Evolutionary conservation across 2,113 vertebrate genomes (phyloP).

Genomic region (Plecturocebus donacophilus): DNA sequence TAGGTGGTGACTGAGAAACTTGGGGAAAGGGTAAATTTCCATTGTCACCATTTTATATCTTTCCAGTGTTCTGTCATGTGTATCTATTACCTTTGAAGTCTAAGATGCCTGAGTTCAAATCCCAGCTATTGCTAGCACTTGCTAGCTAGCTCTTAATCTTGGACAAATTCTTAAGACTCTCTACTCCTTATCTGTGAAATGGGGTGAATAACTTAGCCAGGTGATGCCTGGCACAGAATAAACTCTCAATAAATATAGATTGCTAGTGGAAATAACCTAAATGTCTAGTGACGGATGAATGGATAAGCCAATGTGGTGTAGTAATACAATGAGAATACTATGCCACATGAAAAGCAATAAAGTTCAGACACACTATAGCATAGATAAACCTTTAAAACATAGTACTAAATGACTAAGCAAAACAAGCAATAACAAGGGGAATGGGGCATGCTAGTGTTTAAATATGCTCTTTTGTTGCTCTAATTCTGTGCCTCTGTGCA

Average conservation of each 20-base stretch:
- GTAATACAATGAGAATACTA: too few relatives aligned
- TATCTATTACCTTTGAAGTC: not conserved
- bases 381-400: too few relatives aligned
- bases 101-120: not conserved
- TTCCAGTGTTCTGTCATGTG: not conserved
- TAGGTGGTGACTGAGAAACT: not conserved
- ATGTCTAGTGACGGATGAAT: not conserved
- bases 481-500: too few relatives aligned
- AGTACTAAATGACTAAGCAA: too few relatives aligned
- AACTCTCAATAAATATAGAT: not conserved
- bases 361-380: not conserved
- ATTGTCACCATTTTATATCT: not conserved
- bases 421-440: too few relatives aligned
- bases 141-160: not conserved
- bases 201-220: not conserved
- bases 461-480: too few relatives aligned
- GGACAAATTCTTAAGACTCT: not conserved
- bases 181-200: not conserved
- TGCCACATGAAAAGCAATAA: not conserved
- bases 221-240: not conserved
- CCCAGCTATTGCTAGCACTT: not conserved
- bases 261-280: not conserved
- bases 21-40: not conserved
- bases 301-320: not conserved
- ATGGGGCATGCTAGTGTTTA: too few relatives aligned